These are phyloP conservation scores for Quadroppia sp. DNA, from an alignment of 2,888 invertebrate species.

Conservation along the genomic window DNA sequence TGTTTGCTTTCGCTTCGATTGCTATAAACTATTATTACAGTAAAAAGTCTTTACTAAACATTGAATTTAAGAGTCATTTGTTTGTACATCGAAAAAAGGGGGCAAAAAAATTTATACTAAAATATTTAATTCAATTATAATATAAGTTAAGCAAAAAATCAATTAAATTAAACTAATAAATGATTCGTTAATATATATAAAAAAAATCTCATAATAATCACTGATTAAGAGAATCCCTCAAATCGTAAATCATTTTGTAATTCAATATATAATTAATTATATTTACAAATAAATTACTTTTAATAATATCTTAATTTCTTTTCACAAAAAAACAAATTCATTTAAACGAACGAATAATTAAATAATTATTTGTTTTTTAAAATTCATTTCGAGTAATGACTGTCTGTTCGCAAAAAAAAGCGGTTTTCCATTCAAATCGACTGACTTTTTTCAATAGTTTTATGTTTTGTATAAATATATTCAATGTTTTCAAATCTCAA, in stretches of 20 bases:
- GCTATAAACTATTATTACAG: no score
- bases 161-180: slow-evolving; percentile 26
- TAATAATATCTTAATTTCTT: slow-evolving; percentile 16
- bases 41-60: no score
- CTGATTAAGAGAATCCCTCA: slow-evolving; percentile 27
- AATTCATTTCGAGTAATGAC: slow-evolving; percentile 11
- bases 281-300: slow-evolving; percentile 35
- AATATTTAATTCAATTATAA: background rate
- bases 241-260: slow-evolving; percentile 19
- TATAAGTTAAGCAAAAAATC: no score
- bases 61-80: no score
- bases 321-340: background rate
- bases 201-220: slow-evolving; percentile 24
- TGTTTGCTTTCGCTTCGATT: background rate
- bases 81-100: slow-evolving; percentile 3
- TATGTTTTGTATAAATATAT: background rate
- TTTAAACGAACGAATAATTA: background rate
- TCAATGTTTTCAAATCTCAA: slow-evolving; percentile 11
- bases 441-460: slow-evolving; percentile 15
- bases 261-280: slow-evolving; percentile 10
- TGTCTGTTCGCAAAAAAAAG: background rate
- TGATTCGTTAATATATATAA: slow-evolving; percentile 11
- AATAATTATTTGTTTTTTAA: no score
- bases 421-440: background rate
- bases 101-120: no score